Percentiles rank a stretch among this genome's conserved stretches.
These are phyloP conservation scores for Epinotia demarniana DNA, from an alignment of 2,888 invertebrate genomes.

Conservation along the genomic window DNA sequence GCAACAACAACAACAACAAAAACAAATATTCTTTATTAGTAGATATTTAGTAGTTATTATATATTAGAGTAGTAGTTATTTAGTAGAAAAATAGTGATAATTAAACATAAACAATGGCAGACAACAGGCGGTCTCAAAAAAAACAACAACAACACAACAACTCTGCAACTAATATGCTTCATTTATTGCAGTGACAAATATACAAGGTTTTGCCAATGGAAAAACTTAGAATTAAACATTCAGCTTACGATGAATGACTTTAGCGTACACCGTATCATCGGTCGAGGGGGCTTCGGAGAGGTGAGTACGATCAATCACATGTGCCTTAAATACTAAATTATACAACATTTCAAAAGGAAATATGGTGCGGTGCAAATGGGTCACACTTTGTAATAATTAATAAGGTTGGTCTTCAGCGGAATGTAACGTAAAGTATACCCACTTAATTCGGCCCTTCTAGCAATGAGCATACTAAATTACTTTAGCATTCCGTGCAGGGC, in stretches of 20 bases:
- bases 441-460: conserved; percentile 22
- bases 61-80: too few species aligned
- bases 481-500: conserved; percentile 10
- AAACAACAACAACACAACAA: too few species aligned
- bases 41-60: too few species aligned
- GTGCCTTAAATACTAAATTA: not conserved
- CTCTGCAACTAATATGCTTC: conserved; percentile 17
- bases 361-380: conserved; percentile 20
- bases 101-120: too few species aligned
- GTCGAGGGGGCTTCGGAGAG: conserved; percentile 99
- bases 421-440: conserved; percentile 16
- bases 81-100: too few species aligned
- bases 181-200: conserved; percentile 96
- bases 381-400: conserved; percentile 29
- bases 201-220: conserved; percentile 99
- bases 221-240: conserved; percentile 99
- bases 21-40: too few species aligned
- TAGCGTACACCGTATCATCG: conserved; percentile 99
- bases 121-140: too few species aligned
- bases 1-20: too few species aligned
- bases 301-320: conserved; percentile 56
- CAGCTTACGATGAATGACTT: conserved; percentile 99
- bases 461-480: conserved; percentile 20
- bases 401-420: conserved; percentile 19
- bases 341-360: conserved; percentile 13